Base-by-base conservation (phyloP, 2,888 invertebrate genomes). In the Tinea pellionella region DNA sequence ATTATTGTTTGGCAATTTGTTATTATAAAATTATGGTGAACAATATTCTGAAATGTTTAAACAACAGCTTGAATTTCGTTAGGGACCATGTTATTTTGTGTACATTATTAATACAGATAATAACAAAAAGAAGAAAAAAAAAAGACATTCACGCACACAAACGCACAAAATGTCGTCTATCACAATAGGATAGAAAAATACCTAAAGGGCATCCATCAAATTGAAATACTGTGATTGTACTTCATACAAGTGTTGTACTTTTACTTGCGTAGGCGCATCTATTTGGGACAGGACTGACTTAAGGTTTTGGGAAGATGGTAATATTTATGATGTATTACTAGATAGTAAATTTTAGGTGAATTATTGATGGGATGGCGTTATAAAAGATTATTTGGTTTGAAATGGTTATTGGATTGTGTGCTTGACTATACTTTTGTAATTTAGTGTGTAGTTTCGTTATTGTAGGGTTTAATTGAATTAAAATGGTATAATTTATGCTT, bases 221-320 rank as follows among this genome's bases (percentile, higher is more conserved):
- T 57, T 61, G 59, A 61, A 59, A 59, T 61, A 61, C 15, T 51
- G 13, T 59, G 42, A 41, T 43, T 42, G 43, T 72, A 66, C 77
- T 82, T 59, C 51, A 16, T 51, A 51, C 51, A 51, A 51, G 51
- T 24, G 24, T 24, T n/a, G 42, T 24, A 53, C 53, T 53, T 53
- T 53, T 53, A 53, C 53, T 53, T 70, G 80, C 74, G 85, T 84
- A 75, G 85, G 85, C 67, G 80, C 67, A 70, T 69, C 70, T 79
- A 62, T 81, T 74, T 69, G 69, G 69, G 66, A 69, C 65, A 63
- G 72, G 75, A 74, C 75, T 73, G 59, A 43, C 69, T 68, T 69
- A 64, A 68, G 68, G 63, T 73, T 71, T 78, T 72, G 62, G 62
- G 63, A 66, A 67, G 66, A 72, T 69, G 68, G 73, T 70, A 68